Evolutionary conservation across 2,888 invertebrate species (phyloP).

Genomic region (Drosophila dives): DNA sequence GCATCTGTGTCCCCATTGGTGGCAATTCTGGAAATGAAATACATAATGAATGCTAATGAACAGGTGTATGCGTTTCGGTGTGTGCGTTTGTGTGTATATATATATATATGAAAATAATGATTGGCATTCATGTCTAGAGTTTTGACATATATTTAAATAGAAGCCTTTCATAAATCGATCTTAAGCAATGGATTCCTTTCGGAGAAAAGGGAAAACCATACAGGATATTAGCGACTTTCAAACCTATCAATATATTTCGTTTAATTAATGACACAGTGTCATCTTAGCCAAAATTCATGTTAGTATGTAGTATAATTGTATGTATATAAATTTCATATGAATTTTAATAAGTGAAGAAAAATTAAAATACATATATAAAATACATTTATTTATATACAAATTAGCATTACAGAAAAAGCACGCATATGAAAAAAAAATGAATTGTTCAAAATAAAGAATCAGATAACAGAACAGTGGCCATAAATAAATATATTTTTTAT

Average conservation of each 20-base stretch:
- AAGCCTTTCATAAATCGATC: too few relatives aligned
- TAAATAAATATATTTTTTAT: constrained; percentile 40
- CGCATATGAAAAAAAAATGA: constrained; percentile 29
- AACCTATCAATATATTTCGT: background rate
- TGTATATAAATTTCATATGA: background rate
- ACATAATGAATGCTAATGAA: constrained; percentile 22
- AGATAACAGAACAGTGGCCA: background rate
- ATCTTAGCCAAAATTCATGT: background rate
- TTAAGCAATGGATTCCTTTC: background rate
- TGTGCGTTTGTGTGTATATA: background rate
- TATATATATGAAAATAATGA: background rate
- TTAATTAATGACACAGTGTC: background rate
- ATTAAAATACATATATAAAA: background rate
- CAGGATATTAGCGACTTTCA: background rate
- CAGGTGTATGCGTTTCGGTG: background rate
- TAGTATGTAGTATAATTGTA: background rate
- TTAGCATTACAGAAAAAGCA: background rate
- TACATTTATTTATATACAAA: background rate
- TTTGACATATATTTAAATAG: background rate
- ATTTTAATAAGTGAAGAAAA: background rate
- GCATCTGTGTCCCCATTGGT: constrained; percentile 74
- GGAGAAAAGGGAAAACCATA: background rate
- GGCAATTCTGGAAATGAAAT: constrained; percentile 80
- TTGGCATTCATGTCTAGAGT: background rate
- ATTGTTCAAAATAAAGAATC: constrained; percentile 21